These are phyloP conservation scores for Lepidocolaptes lacrymiger DNA, from an alignment of 2,797 vertebrate genomes.

Conservation along the genomic window DNA sequence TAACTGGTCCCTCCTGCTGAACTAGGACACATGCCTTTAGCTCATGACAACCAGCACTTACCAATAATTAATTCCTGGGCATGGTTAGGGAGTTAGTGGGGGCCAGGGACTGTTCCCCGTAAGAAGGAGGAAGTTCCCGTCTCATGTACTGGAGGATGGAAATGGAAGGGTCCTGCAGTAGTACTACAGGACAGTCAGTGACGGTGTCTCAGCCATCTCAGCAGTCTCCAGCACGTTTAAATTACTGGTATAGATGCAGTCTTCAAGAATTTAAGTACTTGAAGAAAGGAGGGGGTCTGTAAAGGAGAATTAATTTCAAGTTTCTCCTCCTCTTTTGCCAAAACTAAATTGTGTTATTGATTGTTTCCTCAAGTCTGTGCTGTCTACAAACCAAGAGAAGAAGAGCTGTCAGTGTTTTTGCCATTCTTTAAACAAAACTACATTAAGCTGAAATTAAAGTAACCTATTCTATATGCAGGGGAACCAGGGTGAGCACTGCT, in stretches of 20 bases:
- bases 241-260: not conserved
- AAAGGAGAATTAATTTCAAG: not conserved
- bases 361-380: not conserved
- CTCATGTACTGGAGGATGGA: not conserved
- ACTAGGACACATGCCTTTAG: too few relatives aligned
- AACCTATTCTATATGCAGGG: not conserved
- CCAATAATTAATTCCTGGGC: not conserved
- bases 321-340: not conserved
- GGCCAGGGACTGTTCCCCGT: not conserved
- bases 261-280: not conserved
- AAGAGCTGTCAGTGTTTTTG: not conserved
- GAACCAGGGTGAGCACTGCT: not conserved
- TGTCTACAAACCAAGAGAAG: not conserved
- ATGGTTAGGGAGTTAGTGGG: not conserved
- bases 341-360: not conserved
- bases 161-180: not conserved
- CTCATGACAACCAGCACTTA: not conserved
- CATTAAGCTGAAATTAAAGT: not conserved
- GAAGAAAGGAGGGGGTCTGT: not conserved
- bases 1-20: too few relatives aligned
- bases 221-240: not conserved
- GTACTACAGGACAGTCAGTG: not conserved
- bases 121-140: not conserved
- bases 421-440: not conserved
- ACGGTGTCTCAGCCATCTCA: not conserved